Evolutionary conservation across 2,113 vertebrate species (phyloP).

Genomic region (Rhabdornis inornatus): DNA sequence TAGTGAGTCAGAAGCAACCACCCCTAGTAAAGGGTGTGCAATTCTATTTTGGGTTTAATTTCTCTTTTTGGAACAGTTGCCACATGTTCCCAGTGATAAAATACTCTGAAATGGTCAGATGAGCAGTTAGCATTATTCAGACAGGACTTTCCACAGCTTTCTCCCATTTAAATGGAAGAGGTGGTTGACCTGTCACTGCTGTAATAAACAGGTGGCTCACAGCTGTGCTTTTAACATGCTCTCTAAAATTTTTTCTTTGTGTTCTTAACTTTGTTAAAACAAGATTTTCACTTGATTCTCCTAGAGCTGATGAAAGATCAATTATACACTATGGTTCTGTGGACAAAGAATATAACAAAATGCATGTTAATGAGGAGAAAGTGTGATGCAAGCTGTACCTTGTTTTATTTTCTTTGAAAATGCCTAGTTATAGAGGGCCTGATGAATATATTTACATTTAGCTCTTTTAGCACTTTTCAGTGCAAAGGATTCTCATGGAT

Average conservation of each 20-base stretch:
- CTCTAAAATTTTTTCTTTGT: background rate
- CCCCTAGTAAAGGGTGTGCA: background rate
- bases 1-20: background rate
- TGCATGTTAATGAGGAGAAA: background rate
- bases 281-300: background rate
- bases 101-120: background rate
- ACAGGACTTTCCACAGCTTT: background rate
- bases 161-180: background rate
- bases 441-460: background rate
- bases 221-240: background rate
- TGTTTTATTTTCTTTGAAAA: background rate
- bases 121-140: background rate
- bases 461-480: background rate
- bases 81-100: background rate
- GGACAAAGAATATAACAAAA: background rate
- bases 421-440: background rate
- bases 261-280: background rate
- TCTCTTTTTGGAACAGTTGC: background rate
- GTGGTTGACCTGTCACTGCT: background rate
- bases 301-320: background rate
- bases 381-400: background rate
- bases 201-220: background rate
- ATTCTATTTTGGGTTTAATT: background rate
- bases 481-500: background rate
- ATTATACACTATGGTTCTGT: background rate